Evolutionary conservation across 2,797 vertebrate species (phyloP).

Genomic region (Monodelphis domestica): DNA sequence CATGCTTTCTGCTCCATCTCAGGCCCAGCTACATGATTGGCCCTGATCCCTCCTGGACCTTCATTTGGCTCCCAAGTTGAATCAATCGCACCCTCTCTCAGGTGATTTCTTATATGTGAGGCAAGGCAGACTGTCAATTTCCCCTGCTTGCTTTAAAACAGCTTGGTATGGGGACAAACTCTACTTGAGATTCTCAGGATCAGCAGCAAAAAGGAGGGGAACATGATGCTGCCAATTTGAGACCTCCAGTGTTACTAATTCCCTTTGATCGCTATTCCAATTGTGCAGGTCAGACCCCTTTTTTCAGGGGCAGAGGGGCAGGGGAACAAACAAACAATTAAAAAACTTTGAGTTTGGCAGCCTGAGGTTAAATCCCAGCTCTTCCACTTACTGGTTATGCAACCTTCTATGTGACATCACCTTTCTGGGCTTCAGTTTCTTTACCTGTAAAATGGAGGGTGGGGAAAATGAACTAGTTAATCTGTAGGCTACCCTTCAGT

Average conservation of each 20-base stretch:
- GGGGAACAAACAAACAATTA: neutral
- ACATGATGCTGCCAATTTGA: neutral
- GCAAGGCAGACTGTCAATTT: neutral
- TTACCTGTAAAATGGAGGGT: neutral
- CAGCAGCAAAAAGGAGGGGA: neutral
- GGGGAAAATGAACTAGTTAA: neutral
- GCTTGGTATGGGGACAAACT: neutral
- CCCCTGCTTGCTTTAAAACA: neutral
- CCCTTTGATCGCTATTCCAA: neutral
- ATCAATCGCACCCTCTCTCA: neutral
- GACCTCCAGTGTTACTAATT: neutral
- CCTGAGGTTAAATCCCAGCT: neutral
- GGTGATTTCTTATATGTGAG: neutral
- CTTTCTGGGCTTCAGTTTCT: neutral
- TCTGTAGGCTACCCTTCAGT: neutral
- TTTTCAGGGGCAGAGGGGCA: neutral
- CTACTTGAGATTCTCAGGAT: neutral
- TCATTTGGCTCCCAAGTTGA: neutral
- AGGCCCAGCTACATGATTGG: conserved; percentile 43
- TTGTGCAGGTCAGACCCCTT: neutral
- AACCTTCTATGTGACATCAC: neutral
- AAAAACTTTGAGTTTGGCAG: neutral
- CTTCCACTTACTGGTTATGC: neutral
- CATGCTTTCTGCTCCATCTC: neutral
- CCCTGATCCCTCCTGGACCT: neutral